Conservation (phyloP, 2,888 invertebrate genomes). For the Nomada ruficornis region DNA sequence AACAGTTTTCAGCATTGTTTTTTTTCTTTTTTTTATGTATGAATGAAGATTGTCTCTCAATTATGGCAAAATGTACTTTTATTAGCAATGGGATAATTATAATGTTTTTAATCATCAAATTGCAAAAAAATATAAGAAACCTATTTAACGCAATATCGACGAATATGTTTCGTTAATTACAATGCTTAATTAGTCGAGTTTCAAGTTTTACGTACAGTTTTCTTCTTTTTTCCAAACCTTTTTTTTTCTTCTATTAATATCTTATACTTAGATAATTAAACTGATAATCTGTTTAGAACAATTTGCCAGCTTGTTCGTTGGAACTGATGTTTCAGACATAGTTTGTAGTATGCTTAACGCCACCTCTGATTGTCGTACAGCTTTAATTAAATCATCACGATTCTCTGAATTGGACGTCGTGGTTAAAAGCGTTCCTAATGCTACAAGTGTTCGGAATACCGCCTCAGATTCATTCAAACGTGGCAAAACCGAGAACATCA, state of each 20-base stretch:
- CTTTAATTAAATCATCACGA: slow-evolving; percentile 72
- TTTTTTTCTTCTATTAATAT: slow-evolving; percentile 21
- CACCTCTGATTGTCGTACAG: slow-evolving; percentile 75
- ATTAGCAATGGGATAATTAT: slow-evolving; percentile 56
- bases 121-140: slow-evolving; percentile 63
- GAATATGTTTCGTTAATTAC: slow-evolving; percentile 42
- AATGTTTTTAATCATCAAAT: slow-evolving; percentile 53
- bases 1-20: neutral
- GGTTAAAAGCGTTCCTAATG: slow-evolving; percentile 89
- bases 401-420: slow-evolving; percentile 83
- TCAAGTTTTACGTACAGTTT: slow-evolving; percentile 18
- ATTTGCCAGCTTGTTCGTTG: slow-evolving; percentile 74
- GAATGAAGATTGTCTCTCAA: slow-evolving; percentile 34
- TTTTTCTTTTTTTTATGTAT: slow-evolving; percentile 11
- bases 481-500: slow-evolving; percentile 86
- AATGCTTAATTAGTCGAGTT: slow-evolving; percentile 39
- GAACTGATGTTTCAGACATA: slow-evolving; percentile 72
- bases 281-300: slow-evolving; percentile 81
- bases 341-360: slow-evolving; percentile 73
- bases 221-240: neutral
- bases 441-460: slow-evolving; percentile 90
- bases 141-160: slow-evolving; percentile 43
- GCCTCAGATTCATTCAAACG: slow-evolving; percentile 89
- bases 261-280: slow-evolving; percentile 74
- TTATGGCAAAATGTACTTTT: slow-evolving; percentile 64